A percentile compares a stretch with the other conserved stretches of the same genome.
These are phyloP conservation scores for Archips xylosteana DNA, from an alignment of 2,888 invertebrate genomes.

Conservation along the genomic window DNA sequence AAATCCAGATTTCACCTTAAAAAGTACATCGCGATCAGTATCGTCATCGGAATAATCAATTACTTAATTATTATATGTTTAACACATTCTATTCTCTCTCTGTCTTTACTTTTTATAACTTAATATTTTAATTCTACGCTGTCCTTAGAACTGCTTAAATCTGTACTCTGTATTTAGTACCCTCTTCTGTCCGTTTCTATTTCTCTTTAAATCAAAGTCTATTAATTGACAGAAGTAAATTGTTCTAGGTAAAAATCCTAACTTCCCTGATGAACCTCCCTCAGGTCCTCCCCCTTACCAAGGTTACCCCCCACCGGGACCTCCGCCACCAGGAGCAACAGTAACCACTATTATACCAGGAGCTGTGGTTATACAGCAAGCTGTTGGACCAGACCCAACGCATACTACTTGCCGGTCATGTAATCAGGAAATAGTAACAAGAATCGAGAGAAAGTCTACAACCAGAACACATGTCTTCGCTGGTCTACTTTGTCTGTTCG, in stretches of 20 bases:
- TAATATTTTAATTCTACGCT: not conserved
- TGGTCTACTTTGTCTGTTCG: conserved; percentile 58
- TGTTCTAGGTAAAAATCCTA: conserved; percentile 27
- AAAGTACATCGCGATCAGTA: too few species aligned
- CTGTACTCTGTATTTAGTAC: not conserved
- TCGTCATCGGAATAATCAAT: too few species aligned
- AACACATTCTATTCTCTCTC: too few species aligned
- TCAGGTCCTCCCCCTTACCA: conserved; percentile 32
- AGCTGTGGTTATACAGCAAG: conserved; percentile 13
- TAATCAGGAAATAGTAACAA: conserved; percentile 60
- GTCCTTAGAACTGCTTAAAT: not conserved
- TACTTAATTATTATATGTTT: too few species aligned
- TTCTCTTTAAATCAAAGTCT: conserved; percentile 1
- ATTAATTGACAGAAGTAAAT: not conserved
- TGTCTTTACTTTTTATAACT: too few species aligned
- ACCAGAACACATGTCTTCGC: conserved; percentile 73
- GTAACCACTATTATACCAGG: conserved; percentile 20
- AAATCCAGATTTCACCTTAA: too few species aligned
- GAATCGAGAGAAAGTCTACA: conserved; percentile 56
- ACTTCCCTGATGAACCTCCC: not conserved
- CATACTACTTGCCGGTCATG: conserved; percentile 64
- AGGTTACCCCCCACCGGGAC: not conserved
- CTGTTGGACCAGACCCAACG: conserved; percentile 32
- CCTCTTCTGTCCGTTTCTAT: not conserved
- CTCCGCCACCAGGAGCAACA: not conserved